Evolutionary conservation across 2,888 invertebrate species (phyloP), one percentile per base, ranked within the genome.

Genomic region (Cosmopolites sordidus): DNA sequence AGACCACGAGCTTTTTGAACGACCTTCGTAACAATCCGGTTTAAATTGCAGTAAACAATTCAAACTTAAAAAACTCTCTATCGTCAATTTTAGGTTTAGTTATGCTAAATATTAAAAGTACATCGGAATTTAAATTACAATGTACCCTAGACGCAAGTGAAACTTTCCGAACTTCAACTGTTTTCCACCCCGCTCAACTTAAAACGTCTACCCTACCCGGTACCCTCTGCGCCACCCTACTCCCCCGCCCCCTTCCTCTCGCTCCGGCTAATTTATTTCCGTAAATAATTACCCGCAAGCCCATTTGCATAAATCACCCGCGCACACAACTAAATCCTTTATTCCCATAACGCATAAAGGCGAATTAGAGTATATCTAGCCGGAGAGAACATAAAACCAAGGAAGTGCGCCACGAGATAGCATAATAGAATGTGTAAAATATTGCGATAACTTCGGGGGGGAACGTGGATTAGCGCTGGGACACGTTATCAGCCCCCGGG

Each of bases 381-480:
- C 48, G 47, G 47, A 51, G 47, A 51, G 51, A 56, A 53, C 52
- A 56, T 56, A 60, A 59, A 58, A 51, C 57, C 49, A 54, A 54
- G 60, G 56, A 60, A 59, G 59, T 58, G 60, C 56, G 59, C 55
- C 38, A 51, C 52, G 52, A 60, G 63, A 61, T 63, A 61, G 61
- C 60, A 63, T 59, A 62, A 64, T 60, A 62, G 62, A 64, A 62
- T 62, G 65, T 63, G 65, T 65, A 60, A 63, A 64, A 65, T 63
- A 65, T 62, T 60, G 59, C 60, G 62, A 62, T 63, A 64, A 62
- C 50, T 52, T 16, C 33, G 40, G 40, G 17, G 40, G 40, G 17
- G 37, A 40, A 16, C 17, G 40, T 9, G 40, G 17, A 40, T 40
- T 40, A 40, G 40, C 40, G 14, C 40, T 3, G 40, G 17, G 15